Evolutionary conservation across 2,797 vertebrate genomes (phyloP), one percentile per base, ranked within the genome.

Genomic region (Molossus molossus): DNA sequence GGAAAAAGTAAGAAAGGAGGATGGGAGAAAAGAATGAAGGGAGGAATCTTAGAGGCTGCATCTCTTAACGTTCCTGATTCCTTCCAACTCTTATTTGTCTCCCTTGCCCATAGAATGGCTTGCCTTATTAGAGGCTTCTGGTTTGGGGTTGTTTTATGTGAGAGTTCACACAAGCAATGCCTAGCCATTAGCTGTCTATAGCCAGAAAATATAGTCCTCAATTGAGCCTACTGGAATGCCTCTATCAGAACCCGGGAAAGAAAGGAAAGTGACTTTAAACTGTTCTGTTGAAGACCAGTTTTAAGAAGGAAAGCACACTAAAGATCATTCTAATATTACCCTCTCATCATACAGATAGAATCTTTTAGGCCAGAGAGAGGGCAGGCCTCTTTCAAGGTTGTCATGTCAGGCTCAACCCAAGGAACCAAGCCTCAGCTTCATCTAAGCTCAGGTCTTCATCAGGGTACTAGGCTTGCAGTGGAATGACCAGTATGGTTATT

Each of bases 401-500:
- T 37, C n/a, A 60, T 70, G 10, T 67, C 27, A 69, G 65, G 55
- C 29, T n/a, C 58, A 65, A n/a, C 57, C 53, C 79, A 77, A 87
- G 45, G 13, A 53, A 27, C 25, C 7, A 4, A 29, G 10, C 9
- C 9, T 25, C 10, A 3, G n/a, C 18, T 18, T 89, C 50, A 65
- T 72, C 50, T 72, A 75, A 55, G 1, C 11, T 33, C 75, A 85
- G 25, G n/a, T 8, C 45, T 37, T 9, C 6, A 8, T 70, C 27
- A 91, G 50, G 76, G n/a, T 23, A 25, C 57, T 73, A 89, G 90
- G 64, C 90, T 96, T 95, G 18, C 29, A 33, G 72, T 72, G 79
- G 58, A 81, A 62, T 81, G 27, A 6, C 25, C 58, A 81, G 58
- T 27, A 81, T 62, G 37, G 37, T 48, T 15, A 81, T 45, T 81